Evolutionary conservation across 2,113 vertebrate genomes (phyloP), one percentile per base, ranked within the genome.

Genomic region (Passer domesticus): DNA sequence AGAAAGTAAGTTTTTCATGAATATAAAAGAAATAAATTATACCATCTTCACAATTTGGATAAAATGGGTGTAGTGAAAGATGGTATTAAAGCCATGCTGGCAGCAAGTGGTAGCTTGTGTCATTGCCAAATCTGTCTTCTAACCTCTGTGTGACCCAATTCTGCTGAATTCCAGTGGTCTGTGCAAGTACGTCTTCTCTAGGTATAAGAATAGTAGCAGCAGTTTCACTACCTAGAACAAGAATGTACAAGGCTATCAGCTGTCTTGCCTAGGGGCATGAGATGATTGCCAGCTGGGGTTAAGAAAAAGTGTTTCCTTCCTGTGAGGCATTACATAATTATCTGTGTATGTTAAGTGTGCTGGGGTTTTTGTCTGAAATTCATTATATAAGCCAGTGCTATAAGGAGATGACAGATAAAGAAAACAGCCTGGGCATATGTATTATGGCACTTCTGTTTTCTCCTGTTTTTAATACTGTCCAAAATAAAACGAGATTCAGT

Each of bases 171-270:
- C 88, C 85, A 88, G 56, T 19, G 39, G 35, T 92, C 47, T 93
- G 56, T 81, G 85, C 46, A 77, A 91, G 87, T 88, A 52, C 2
- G 0, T 77, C 10, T 69, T 93, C 90, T 92, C 59, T 93, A 90
- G 82, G 50, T 94, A 20, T 74, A 94, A 88, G 95, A 93, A 92
- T 77, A 96, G 93, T 7, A 95, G 76, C 90, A 96, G 64, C 79
- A 83, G 87, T 90, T 94, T 83, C 22, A 37, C 64, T 55, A 47
- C 92, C 82, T 94, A 64, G 66, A 82, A 87, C 60, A 95, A 74
- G 95, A 96, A 85, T 66, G 68, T 92, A 59, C 72, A 55, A 83
- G 75, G 50, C 94, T 95, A 64, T 93, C 92, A 95, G 73, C 76
- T 93, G 90, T 93, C 85, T 93, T 78, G 92, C 95, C 90, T 78